phyloP scores from a whole-genome alignment of 2,113 vertebrate species.

The Prunella himalayana region DNA sequence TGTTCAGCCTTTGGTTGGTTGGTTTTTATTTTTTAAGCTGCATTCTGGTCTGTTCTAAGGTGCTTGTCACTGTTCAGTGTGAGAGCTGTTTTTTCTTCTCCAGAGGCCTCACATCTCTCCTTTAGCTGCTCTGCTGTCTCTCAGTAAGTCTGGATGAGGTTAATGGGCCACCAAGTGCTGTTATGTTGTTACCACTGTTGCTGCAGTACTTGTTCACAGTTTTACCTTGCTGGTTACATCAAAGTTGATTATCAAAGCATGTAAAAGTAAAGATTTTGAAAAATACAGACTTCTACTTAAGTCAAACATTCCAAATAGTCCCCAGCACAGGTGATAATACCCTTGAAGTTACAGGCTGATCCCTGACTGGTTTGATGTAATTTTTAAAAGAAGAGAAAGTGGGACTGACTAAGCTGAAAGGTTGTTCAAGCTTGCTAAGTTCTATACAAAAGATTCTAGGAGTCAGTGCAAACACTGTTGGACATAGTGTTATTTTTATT shows the following conservation, averaged over 20 bases:
- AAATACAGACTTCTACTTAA: background rate
- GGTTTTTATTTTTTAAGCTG: background rate
- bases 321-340: background rate
- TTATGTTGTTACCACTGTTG: background rate
- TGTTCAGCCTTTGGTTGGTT: background rate
- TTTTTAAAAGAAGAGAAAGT: background rate
- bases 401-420: background rate
- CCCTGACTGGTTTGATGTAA: background rate
- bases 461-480: background rate
- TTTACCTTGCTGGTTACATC: background rate
- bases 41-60: background rate
- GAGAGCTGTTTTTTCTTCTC: background rate
- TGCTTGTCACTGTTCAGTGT: background rate
- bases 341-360: background rate
- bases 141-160: background rate
- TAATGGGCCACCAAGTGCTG: background rate
- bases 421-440: background rate
- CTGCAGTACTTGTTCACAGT: background rate
- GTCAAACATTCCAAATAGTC: background rate
- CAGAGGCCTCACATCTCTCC: background rate
- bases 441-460: background rate
- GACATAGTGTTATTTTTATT: background rate
- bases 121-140: background rate
- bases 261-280: background rate
- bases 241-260: background rate